Evolutionary conservation across 2,888 invertebrate species (phyloP).

Genomic region (Merodon equestris): DNA sequence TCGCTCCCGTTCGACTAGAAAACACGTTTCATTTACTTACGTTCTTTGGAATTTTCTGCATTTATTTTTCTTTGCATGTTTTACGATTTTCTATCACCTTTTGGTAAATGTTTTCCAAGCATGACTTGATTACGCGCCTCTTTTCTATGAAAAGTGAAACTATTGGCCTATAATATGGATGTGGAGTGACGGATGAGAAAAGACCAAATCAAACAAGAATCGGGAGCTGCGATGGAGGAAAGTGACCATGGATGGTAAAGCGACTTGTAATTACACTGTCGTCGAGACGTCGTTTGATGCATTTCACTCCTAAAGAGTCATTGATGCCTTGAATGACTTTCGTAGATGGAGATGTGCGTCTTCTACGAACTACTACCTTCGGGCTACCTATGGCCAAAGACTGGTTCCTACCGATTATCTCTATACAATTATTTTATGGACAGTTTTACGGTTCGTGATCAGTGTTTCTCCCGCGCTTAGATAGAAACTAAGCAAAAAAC

Average conservation of each 20-base stretch:
- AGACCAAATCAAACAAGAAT: too few species aligned
- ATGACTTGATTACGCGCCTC: constrained; percentile 7
- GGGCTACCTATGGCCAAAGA: not conserved
- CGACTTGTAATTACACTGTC: constrained; percentile 29
- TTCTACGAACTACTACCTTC: not conserved
- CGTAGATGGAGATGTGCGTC: constrained; percentile 9
- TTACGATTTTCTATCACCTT: constrained; percentile 37
- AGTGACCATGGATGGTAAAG: not conserved
- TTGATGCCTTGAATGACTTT: constrained; percentile 53
- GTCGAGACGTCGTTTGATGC: constrained; percentile 35
- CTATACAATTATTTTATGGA: not conserved
- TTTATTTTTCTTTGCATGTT: constrained; percentile 5
- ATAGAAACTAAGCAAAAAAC: too few species aligned
- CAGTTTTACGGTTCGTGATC: not conserved
- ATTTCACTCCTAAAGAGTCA: constrained; percentile 62
- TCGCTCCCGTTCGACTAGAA: constrained; percentile 8
- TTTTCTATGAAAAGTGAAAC: constrained; percentile 60
- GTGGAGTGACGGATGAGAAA: constrained; percentile 6
- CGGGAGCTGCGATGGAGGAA: not conserved
- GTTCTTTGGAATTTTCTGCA: not conserved
- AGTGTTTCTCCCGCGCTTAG: not conserved
- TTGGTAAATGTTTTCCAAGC: constrained; percentile 9
- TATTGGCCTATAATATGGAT: constrained; percentile 48
- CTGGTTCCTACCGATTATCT: not conserved
- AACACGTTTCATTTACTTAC: constrained; percentile 11